A percentile compares a stretch with the other conserved stretches of the same genome.
phyloP scores from a whole-genome alignment of 2,888 invertebrate species.

The Argyra leucocephala region DNA sequence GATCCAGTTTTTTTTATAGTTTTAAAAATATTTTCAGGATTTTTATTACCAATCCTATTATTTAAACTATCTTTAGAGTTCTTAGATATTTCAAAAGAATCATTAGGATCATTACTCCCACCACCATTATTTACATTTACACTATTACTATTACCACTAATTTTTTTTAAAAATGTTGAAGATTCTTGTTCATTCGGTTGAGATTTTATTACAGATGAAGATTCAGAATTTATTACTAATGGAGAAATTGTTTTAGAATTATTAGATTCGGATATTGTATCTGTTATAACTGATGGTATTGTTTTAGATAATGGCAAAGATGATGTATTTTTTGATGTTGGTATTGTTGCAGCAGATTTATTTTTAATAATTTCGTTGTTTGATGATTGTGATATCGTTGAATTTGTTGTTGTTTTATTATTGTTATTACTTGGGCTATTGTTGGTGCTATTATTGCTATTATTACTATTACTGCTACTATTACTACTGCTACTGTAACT shows the following conservation, averaged over 20 bases:
- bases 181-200: background rate
- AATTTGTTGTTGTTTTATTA: constrained; percentile 2
- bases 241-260: background rate
- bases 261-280: background rate
- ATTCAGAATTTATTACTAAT: background rate
- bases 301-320: background rate
- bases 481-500: constrained; percentile 13
- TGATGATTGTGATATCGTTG: background rate
- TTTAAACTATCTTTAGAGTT: background rate
- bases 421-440: background rate
- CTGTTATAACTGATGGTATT: background rate
- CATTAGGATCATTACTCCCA: background rate
- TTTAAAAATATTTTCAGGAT: background rate
- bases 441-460: background rate
- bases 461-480: constrained; percentile 2
- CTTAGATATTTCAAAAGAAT: background rate
- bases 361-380: background rate
- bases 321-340: background rate
- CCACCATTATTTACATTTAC: background rate
- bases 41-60: background rate
- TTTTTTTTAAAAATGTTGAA: background rate
- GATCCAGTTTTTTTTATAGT: background rate
- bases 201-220: background rate
- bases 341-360: background rate
- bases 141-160: background rate